These are phyloP conservation scores for Acanthosepion esculentum DNA, from an alignment of 2,888 invertebrate species.

Conservation along the genomic window DNA sequence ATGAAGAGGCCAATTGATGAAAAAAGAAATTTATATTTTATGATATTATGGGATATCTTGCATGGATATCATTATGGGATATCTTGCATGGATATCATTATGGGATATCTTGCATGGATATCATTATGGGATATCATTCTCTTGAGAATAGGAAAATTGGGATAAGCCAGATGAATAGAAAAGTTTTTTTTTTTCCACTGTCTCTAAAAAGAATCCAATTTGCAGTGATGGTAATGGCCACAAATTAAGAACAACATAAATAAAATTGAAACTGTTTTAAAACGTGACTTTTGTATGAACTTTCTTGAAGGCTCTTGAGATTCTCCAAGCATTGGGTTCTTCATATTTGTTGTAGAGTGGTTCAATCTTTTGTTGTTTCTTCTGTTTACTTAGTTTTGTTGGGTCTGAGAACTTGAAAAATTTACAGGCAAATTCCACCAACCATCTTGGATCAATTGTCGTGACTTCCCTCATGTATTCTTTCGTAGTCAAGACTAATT, in stretches of 20 bases:
- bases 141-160: no score
- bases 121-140: no score
- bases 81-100: no score
- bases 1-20: no score
- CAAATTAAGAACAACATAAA: not conserved
- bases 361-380: slow-evolving; percentile 98
- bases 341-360: slow-evolving; percentile 99
- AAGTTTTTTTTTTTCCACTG: no score
- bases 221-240: not conserved
- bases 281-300: slow-evolving; percentile 76
- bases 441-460: slow-evolving; percentile 81
- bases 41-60: no score
- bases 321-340: slow-evolving; percentile 99
- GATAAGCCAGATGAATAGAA: no score
- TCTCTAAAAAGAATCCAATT: no score
- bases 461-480: slow-evolving; percentile 98
- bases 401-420: slow-evolving; percentile 99
- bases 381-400: slow-evolving; percentile 97
- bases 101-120: no score
- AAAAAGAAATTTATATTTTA: no score
- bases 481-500: slow-evolving; percentile 97
- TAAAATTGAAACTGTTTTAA: slow-evolving; percentile 53
- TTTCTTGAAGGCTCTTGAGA: slow-evolving; percentile 81
- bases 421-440: slow-evolving; percentile 98
- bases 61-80: no score